Percentiles rank a stretch among this genome's conserved stretches.
phyloP scores from a whole-genome alignment of 2,113 vertebrate species.

The Dunckerocampus dactyliophorus region DNA sequence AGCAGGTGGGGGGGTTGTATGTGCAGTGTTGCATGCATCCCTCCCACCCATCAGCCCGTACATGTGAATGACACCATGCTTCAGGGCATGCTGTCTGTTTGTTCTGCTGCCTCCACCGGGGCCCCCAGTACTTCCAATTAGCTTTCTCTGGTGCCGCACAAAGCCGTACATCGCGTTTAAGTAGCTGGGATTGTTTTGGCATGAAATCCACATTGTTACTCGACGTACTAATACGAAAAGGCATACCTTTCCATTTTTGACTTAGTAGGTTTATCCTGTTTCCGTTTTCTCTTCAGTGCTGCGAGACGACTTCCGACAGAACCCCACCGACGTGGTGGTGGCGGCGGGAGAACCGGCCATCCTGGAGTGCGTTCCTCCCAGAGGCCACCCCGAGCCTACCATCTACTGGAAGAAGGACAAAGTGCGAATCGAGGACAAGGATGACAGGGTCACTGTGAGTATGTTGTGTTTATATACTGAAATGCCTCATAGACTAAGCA shows the following conservation, averaged over 20 bases:
- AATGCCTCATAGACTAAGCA: too few relatives aligned
- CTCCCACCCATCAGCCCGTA: constrained; percentile 34
- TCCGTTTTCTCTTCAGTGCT: constrained; percentile 74
- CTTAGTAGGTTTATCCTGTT: background rate
- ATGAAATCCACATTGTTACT: too few relatives aligned
- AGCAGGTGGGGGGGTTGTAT: constrained; percentile 5
- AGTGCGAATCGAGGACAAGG: constrained; percentile 89
- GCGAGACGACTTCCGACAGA: constrained; percentile 95
- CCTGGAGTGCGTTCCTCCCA: constrained; percentile 91
- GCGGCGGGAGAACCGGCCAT: constrained; percentile 95
- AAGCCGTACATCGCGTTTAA: constrained; percentile 47
- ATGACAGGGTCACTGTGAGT: constrained; percentile 93
- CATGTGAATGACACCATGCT: constrained; percentile 68
- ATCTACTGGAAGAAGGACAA: constrained; percentile 99
- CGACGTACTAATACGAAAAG: too few relatives aligned
- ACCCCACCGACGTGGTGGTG: constrained; percentile 94
- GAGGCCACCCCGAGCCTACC: constrained; percentile 95
- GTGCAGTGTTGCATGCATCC: background rate
- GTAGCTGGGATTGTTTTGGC: constrained; percentile 9
- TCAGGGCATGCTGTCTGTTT: constrained; percentile 65
- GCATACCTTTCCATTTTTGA: background rate
- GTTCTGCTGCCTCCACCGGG: constrained; percentile 64
- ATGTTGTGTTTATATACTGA: too few relatives aligned
- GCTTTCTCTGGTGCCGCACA: constrained; percentile 50
- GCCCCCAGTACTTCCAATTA: constrained; percentile 72